A percentile compares a stretch with the other conserved stretches of the same genome.
Evolutionary conservation across 2,888 invertebrate genomes (phyloP).

Genomic region (Alcis repandata): DNA sequence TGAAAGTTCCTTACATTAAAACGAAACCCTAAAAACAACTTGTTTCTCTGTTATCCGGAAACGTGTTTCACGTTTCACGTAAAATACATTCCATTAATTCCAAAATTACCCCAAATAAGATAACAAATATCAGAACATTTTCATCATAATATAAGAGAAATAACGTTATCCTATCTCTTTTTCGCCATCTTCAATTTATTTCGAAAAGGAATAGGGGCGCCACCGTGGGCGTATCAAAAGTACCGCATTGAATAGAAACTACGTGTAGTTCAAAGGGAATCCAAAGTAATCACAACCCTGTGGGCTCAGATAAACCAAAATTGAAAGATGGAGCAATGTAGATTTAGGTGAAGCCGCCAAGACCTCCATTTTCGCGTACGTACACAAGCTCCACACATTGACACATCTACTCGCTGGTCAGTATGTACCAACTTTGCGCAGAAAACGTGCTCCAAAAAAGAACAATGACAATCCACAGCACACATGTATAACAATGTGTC

Average conservation of each 20-base stretch:
- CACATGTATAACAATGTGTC: too few relatives aligned
- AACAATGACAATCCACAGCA: too few relatives aligned
- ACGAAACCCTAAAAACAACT: neutral
- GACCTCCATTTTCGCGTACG: too few relatives aligned
- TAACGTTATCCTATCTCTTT: constrained; percentile 10
- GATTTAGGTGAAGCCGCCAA: too few relatives aligned
- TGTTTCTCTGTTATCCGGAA: neutral
- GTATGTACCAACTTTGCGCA: too few relatives aligned
- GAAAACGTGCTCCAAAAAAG: too few relatives aligned
- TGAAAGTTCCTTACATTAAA: too few relatives aligned
- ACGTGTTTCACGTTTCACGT: neutral
- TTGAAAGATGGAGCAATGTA: too few relatives aligned
- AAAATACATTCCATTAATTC: neutral
- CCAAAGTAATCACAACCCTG: constrained; percentile 28
- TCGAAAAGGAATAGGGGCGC: constrained; percentile 5
- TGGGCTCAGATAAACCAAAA: too few relatives aligned
- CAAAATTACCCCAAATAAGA: neutral
- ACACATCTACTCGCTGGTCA: too few relatives aligned
- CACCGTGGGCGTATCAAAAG: constrained; percentile 24
- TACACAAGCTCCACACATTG: too few relatives aligned
- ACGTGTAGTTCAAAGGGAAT: constrained; percentile 21
- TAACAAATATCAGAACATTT: neutral
- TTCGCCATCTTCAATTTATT: constrained; percentile 28
- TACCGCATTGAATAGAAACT: constrained; percentile 21
- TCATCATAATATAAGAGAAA: neutral